Evolutionary conservation across 2,888 invertebrate species (phyloP), one percentile per base, ranked within the genome.

Genomic region (Psylliodes chrysocephalus): DNA sequence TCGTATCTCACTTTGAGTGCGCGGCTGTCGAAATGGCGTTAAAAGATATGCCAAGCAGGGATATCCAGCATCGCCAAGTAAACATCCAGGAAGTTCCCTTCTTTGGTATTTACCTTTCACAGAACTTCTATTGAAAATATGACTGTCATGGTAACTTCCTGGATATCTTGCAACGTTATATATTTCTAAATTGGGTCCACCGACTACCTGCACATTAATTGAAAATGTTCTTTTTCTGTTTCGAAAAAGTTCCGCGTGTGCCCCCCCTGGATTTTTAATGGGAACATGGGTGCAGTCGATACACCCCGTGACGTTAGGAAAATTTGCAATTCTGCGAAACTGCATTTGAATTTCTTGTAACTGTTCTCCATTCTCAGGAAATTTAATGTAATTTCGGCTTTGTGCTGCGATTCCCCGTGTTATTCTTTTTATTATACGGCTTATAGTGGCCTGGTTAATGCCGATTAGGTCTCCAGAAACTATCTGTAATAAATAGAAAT

Each of bases 391-490:
- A 8, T 56, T 19, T 57, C 62, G 55, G 47, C 56, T 57, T 3
- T 62, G 47, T 10, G 35, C 62, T 35, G 40, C 42, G 28, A 57
- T 62, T 0, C 62, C 40, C 57, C 19, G 12, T 1, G 54, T 61
- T 30, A 61, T 25, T 54, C 25, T 61, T 14, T 22, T 54, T 42
- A 61, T 61, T 28, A 62, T 49, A 12, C 56, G 51, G 62, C 62
- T 56, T 1, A 62, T 40, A 56, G 62, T 19, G 56, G 28, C 57
- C 28, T 62, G 62, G 19, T 62, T 18, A 15, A 44, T 35, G 8
- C 56, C 56, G 10, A 47, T 62, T 38, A 62, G 22, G 47, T 62
- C 56, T 46, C 51, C 51, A 60, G 38, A 60, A n/a, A 60, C 60
- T 28, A 46, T 56, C 56, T 46, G 17, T 19, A 56, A n/a, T 19